Base-by-base conservation (phyloP, 2,797 vertebrate species). In the Oreochromis grahami region DNA sequence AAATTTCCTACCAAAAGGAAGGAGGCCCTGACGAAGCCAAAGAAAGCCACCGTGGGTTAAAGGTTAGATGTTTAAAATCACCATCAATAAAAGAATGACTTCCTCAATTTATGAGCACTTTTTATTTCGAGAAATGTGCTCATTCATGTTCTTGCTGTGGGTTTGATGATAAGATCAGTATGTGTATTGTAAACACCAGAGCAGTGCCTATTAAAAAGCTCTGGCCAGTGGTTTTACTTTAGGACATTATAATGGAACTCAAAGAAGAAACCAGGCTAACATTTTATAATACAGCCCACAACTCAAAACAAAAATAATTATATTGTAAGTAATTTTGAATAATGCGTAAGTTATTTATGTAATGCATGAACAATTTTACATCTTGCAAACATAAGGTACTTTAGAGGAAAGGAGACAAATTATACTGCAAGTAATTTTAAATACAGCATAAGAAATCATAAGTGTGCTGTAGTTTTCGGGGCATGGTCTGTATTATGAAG, bases 321-420 rank as follows among this genome's bases (percentile, higher is more conserved):
- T 5, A 21, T 2, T 63, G 58, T 0, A 63, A 38, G 34, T 63
- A 0, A 63, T 63, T 38, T 63, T 1, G 38, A 63, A 13, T 38
- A 13, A 38, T 21, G 6, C 3, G 2, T 0, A 32, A 38, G 19
- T 65, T 0, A n/a, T 1, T 38, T 65, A 21, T 65, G 34, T 21
- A 13, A 34, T 63, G 58, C 19, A 13, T 38, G 11, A 63, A 38
- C 19, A 63, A n/a, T 38, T 38, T 63, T 34, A 13, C 17, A 38
- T 38, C 32, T 65, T 65, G 34, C 34, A 36, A 65, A 38, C 4
- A n/a, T 3, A 36, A 63, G 34, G 19, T 1, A 63, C 2, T 5
- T 21, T 38, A 63, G 10, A 63, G 58, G 32, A 60, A 34, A 34
- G 17, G 19, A 36, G 32, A 12, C 58, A 60, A 11, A 36, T 1